These are phyloP conservation scores for Electrona antarctica DNA, from an alignment of 2,113 vertebrate species.

Conservation along the genomic window DNA sequence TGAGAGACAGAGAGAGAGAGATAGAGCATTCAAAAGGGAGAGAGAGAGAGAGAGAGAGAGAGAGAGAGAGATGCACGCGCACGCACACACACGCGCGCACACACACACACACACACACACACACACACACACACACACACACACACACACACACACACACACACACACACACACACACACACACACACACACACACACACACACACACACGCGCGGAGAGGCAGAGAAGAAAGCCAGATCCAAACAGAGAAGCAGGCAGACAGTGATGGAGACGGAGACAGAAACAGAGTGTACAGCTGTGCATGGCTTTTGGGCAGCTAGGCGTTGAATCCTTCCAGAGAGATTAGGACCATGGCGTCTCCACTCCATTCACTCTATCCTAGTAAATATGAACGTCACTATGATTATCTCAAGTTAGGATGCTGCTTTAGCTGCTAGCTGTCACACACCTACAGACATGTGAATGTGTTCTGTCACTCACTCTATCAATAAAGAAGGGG, in stretches of 20 bases:
- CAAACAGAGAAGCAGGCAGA: slow-evolving; percentile 23
- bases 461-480: slow-evolving; percentile 36
- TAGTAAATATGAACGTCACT: slow-evolving; percentile 34
- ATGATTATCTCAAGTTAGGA: slow-evolving; percentile 36
- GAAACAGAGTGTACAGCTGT: slow-evolving; percentile 5
- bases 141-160: not conserved
- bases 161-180: no score
- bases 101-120: no score
- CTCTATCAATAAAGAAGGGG: slow-evolving; percentile 10
- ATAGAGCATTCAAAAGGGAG: not conserved
- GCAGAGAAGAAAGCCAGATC: not conserved
- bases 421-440: not conserved
- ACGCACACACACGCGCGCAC: no score
- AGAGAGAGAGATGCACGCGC: not conserved
- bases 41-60: not conserved
- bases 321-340: slow-evolving; percentile 18
- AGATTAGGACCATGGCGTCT: slow-evolving; percentile 5
- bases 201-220: not conserved
- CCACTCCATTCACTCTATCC: no score
- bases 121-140: not conserved
- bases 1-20: not conserved
- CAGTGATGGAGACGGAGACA: slow-evolving; percentile 23
- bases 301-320: no score
- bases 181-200: not conserved
- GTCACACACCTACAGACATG: slow-evolving; percentile 6